Conservation (phyloP, 2,888 invertebrate species). For the Nemotelus nigrinus region DNA sequence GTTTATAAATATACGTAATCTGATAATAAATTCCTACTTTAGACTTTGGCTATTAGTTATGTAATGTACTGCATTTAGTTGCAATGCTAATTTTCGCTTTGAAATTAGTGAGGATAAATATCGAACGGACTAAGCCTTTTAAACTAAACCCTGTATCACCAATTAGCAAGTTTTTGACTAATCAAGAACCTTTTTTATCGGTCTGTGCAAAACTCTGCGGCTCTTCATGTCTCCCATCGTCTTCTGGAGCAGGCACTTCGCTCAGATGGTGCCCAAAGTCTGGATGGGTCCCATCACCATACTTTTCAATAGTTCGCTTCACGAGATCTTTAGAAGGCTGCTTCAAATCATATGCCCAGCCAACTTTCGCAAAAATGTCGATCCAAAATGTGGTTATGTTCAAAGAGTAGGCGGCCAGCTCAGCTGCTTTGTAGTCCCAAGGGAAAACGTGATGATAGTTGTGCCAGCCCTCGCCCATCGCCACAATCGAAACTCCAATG, state of each 20-base stretch:
- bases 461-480: slow-evolving; percentile 92
- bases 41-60: no score
- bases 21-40: no score
- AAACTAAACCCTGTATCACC: no score
- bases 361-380: slow-evolving; percentile 75
- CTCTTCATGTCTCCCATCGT: not conserved
- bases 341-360: slow-evolving; percentile 82
- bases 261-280: slow-evolving; percentile 51
- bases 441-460: slow-evolving; percentile 95
- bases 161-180: no score
- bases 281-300: slow-evolving; percentile 63
- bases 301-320: slow-evolving; percentile 69
- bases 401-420: slow-evolving; percentile 75
- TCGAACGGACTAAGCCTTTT: no score
- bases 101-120: no score
- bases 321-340: slow-evolving; percentile 70
- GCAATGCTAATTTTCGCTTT: no score
- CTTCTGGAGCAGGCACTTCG: slow-evolving; percentile 51
- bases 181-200: no score
- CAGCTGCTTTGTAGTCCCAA: slow-evolving; percentile 92
- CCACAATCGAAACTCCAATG: slow-evolving; percentile 74
- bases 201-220: no score
- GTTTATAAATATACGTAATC: no score
- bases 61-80: no score
- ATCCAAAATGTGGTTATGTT: slow-evolving; percentile 77